These are phyloP conservation scores for Epinephelus lanceolatus DNA, from an alignment of 2,113 vertebrate species.

Conservation along the genomic window DNA sequence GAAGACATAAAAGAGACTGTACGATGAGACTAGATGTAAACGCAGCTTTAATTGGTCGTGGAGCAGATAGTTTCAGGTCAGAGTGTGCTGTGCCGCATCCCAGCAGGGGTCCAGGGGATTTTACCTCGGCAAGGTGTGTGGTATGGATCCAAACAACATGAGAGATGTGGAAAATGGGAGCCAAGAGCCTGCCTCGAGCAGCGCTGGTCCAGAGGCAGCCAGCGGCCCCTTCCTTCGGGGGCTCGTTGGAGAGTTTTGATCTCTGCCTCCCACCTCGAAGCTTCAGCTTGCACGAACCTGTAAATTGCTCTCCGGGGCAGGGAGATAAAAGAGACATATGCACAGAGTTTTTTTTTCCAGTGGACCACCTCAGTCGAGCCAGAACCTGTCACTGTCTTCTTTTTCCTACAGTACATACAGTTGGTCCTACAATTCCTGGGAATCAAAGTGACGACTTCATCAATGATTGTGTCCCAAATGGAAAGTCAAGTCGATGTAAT, in stretches of 20 bases:
- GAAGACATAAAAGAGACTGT: conserved; percentile 30
- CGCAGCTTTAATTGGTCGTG: conserved; percentile 60
- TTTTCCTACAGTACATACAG: background rate
- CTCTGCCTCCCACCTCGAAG: conserved; percentile 48
- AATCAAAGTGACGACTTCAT: background rate
- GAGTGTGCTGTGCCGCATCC: conserved; percentile 8
- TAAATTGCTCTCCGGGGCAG: conserved; percentile 70
- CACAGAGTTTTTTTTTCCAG: conserved; percentile 16
- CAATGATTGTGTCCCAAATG: background rate
- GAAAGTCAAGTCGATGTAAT: background rate
- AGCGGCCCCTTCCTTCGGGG: background rate
- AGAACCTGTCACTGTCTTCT: background rate
- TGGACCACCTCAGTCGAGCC: conserved; percentile 13
- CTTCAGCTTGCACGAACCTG: conserved; percentile 47
- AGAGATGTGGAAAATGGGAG: conserved; percentile 22
- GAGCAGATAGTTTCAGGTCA: conserved; percentile 57
- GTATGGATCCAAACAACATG: conserved; percentile 8
- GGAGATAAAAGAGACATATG: conserved; percentile 47
- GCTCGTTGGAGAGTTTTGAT: conserved; percentile 48
- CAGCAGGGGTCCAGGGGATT: conserved; percentile 32
- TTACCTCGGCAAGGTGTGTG: conserved; percentile 3
- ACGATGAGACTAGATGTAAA: conserved; percentile 48
- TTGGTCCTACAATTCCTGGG: background rate
- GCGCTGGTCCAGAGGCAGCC: conserved; percentile 29
- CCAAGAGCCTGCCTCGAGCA: conserved; percentile 39